Evolutionary conservation across 2,113 vertebrate genomes (phyloP).

Genomic region (Varanus komodoensis): DNA sequence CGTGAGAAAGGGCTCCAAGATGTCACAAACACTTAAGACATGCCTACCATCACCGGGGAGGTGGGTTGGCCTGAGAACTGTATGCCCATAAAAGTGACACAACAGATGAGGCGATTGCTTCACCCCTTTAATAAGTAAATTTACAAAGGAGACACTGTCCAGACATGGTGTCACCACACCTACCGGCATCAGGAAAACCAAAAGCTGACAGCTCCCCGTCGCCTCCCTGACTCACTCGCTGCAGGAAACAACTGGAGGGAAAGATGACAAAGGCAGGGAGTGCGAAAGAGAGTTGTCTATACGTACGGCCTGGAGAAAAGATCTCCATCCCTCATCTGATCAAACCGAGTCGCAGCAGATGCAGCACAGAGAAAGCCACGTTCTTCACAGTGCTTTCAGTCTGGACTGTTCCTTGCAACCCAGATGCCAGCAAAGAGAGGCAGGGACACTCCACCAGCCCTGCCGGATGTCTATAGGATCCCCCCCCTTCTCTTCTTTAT

Average conservation of each 20-base stretch:
- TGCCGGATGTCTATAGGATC: too few species aligned
- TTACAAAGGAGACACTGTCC: not conserved
- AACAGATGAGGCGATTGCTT: not conserved
- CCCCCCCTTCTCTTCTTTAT: too few species aligned
- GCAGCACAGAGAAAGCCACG: too few species aligned
- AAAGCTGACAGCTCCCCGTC: not conserved
- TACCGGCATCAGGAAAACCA: not conserved
- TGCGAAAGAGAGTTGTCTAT: not conserved
- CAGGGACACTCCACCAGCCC: too few species aligned
- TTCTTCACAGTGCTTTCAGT: too few species aligned
- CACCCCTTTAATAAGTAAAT: not conserved
- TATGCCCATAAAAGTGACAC: not conserved
- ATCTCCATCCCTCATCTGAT: not conserved
- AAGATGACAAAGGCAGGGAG: not conserved
- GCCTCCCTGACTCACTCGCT: not conserved
- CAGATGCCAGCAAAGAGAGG: too few species aligned
- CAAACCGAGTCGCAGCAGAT: too few species aligned
- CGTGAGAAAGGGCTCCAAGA: not conserved
- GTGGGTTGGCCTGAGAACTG: rapidly evolving
- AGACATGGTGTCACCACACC: not conserved
- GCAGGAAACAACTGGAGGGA: not conserved
- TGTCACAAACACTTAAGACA: not conserved
- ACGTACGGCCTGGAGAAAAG: not conserved
- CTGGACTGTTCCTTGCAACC: too few species aligned
- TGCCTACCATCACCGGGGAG: not conserved